Evolutionary conservation across 2,888 invertebrate species (phyloP).

Genomic region (Chymomyza amoena): DNA sequence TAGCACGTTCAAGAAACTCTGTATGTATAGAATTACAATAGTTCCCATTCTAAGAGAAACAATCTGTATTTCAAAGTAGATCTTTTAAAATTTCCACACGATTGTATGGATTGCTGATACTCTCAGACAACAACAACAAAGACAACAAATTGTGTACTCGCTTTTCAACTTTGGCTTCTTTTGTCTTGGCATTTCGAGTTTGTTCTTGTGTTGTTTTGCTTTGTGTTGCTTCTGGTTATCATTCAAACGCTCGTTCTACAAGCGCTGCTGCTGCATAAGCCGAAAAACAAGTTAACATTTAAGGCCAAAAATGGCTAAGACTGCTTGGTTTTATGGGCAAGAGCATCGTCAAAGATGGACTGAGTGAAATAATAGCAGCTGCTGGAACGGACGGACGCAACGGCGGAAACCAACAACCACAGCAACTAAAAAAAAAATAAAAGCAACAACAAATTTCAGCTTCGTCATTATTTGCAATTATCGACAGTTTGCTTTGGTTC

Average conservation of each 20-base stretch:
- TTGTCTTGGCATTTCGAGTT: constrained; percentile 32
- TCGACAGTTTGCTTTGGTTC: constrained; percentile 64
- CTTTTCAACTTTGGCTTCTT: constrained; percentile 35
- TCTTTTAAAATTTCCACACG: constrained; percentile 31
- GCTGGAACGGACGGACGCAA: constrained; percentile 25
- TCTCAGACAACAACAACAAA: constrained; percentile 16
- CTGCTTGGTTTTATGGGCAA: constrained; percentile 24
- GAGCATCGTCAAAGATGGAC: constrained; percentile 9
- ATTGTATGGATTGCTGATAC: not conserved
- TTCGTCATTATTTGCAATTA: constrained; percentile 71
- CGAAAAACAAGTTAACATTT: constrained; percentile 66
- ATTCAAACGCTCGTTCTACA: constrained; percentile 34
- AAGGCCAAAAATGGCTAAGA: constrained; percentile 64
- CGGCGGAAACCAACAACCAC: constrained; percentile 35
- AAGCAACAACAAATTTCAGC: constrained; percentile 37
- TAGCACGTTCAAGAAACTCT: not conserved
- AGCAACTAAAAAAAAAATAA: constrained; percentile 2
- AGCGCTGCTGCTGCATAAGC: constrained; percentile 13
- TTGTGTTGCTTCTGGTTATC: constrained; percentile 36
- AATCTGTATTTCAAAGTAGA: not conserved
- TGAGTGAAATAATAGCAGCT: constrained; percentile 9
- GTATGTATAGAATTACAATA: not conserved
- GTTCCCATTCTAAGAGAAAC: not conserved
- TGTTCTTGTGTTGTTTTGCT: not conserved
- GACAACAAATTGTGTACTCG: constrained; percentile 18